Evolutionary conservation across 1,140 invertebrate species (phyloP), one percentile per base, ranked within the genome.

Genomic region (Halesus radiatus): DNA sequence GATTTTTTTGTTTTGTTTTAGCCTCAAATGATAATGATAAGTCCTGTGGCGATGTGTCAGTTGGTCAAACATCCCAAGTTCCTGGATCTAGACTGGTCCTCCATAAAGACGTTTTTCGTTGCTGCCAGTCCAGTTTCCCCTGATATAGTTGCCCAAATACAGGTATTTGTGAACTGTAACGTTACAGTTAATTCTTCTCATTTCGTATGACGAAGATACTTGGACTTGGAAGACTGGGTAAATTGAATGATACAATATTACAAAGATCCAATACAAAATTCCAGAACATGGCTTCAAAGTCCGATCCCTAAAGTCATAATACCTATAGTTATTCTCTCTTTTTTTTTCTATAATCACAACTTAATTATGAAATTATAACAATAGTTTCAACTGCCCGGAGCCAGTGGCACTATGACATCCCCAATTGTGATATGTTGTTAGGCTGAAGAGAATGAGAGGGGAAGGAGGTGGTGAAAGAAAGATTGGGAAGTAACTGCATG

Each of bases 11-110:
- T 56, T 74, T 56, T 54, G 20, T 52, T 52, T 22, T 54, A 75
- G 72, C 72, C 72, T n/a, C 26, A n/a, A 7, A 18, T 18, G 18
- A 37, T 58, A 20, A 45, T 75, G 16, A 20, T 75, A 75, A 75
- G 72, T 75, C 72, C 72, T 2, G 72, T 75, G 20, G 22, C 52
- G 6, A 20, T 58, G 23, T 37, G 54, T 56, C 29, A 58, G 20
- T 8, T 75, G 8, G 53, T 56, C 8, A 73, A 73, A 13, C 45
- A 54, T n/a, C 52, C 50, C 13, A 54, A 54, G 15, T 73, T 73
- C 18, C 2, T 23, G 18, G 23, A 73, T 4, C 20, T 54, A 20
- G 70, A 73, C 18, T 20, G 52, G 18, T 52, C 70, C 15, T 26
- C 10, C 4, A 10, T 73, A 7, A 73, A 20, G 18, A 22, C 1